These are phyloP conservation scores for Elysia chlorotica DNA, from an alignment of 1,140 invertebrate species.

Conservation along the genomic window DNA sequence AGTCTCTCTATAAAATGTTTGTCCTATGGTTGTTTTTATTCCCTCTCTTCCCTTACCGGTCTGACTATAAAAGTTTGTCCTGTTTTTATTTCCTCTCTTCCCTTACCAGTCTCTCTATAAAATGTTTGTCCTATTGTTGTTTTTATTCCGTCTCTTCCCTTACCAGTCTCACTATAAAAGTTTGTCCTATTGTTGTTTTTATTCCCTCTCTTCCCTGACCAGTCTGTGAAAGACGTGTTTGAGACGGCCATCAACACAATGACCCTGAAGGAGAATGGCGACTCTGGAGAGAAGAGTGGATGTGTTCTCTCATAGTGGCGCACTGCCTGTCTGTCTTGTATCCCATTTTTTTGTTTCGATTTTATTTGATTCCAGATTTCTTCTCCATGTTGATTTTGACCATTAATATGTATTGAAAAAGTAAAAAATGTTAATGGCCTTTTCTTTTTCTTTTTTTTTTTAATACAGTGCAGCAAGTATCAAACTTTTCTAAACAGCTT, in stretches of 20 bases:
- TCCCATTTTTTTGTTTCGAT: too few species aligned
- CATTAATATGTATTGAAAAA: too few species aligned
- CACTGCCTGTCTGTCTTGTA: too few species aligned
- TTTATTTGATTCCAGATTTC: too few species aligned
- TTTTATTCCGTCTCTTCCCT: not conserved
- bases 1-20: too few species aligned
- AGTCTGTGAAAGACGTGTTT: slow-evolving; percentile 48
- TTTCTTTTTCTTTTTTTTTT: too few species aligned
- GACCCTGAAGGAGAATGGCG: slow-evolving; percentile 33
- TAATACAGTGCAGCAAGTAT: too few species aligned
- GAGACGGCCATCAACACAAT: slow-evolving; percentile 43
- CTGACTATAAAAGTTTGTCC: not conserved
- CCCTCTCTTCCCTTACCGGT: too few species aligned
- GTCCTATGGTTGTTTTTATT: too few species aligned
- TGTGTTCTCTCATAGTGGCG: slow-evolving; percentile 38
- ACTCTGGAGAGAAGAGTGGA: slow-evolving; percentile 33
- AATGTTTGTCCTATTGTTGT: not conserved
- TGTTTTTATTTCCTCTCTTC: not conserved
- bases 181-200: not conserved
- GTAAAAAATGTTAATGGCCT: too few species aligned
- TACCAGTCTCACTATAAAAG: not conserved
- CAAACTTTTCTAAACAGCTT: too few species aligned
- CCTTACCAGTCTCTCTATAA: not conserved
- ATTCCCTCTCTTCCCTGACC: slow-evolving; percentile 25
- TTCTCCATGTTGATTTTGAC: too few species aligned